phyloP scores from a whole-genome alignment of 2,888 invertebrate genomes.

The Cheiracanthium punctorium region DNA sequence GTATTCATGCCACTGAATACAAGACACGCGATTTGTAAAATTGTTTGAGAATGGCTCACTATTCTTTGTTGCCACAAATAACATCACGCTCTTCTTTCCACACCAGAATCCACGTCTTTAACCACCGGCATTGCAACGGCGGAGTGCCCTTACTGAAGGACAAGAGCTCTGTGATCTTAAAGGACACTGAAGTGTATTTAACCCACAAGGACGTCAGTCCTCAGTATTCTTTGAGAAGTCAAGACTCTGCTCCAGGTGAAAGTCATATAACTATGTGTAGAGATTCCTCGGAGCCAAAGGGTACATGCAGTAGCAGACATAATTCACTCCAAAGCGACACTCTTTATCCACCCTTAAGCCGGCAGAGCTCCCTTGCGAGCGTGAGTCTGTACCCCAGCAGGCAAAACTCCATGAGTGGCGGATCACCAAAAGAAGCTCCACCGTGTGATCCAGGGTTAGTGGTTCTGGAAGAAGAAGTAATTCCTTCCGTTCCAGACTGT shows the following conservation, averaged over 20 bases:
- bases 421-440: not conserved
- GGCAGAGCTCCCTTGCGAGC: slow-evolving; percentile 56
- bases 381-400: slow-evolving; percentile 26
- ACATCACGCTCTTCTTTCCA: no score
- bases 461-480: slow-evolving; percentile 19
- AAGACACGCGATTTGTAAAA: no score
- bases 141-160: slow-evolving; percentile 72
- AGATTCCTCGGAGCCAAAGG: slow-evolving; percentile 72
- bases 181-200: slow-evolving; percentile 66
- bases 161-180: slow-evolving; percentile 29
- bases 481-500: slow-evolving; percentile 15
- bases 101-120: slow-evolving; percentile 42
- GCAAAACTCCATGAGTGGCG: slow-evolving; percentile 39
- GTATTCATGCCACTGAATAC: no score
- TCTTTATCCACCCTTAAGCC: slow-evolving; percentile 67
- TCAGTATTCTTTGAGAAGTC: slow-evolving; percentile 81
- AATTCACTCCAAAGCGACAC: slow-evolving; percentile 75
- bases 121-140: slow-evolving; percentile 82
- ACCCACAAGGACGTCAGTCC: slow-evolving; percentile 78
- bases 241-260: slow-evolving; percentile 49
- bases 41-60: no score
- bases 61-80: no score
- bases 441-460: not conserved
- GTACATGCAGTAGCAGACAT: slow-evolving; percentile 74
- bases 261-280: not conserved